Base-by-base conservation (phyloP, 1,140 invertebrate genomes). In the Copidosoma floridanum region DNA sequence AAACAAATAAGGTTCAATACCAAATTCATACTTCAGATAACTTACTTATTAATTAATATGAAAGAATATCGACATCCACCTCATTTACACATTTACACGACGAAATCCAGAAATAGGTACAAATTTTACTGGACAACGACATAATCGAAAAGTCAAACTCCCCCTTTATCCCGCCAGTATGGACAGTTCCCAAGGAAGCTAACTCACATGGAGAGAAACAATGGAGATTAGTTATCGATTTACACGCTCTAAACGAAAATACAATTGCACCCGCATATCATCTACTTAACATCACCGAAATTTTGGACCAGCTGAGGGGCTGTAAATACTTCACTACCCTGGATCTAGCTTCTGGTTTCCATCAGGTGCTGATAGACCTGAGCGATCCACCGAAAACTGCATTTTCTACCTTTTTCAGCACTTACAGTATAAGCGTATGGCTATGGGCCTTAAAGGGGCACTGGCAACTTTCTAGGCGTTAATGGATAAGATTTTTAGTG, bases 201-300 rank as follows among this genome's bases (percentile, higher is more conserved):
- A 37, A 59, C 52, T 32, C 50, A 44, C 18, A 41, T 24, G 50
- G 48, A 6, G 12, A 32, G 6, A 32, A 8, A 12, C n/a, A n/a
- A n/a, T 32, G 29, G n/a, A 32, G 47, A 2, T 26, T 58, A 18
- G 46, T 58, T 24, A 41, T 58, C 14, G 56, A 58, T 41, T 58
- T 64, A 53, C 29, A 63, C 14, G 37, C 60, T 41, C 20, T 68
- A 50, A 70, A 66, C 23, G 62, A 64, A 29, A 59, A 60, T 26
- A 66, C 60, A 4, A 41, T 68, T 1, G 57, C 40, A 12, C 65
- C 68, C 57, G n/a, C n/a, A 32, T 67, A 58, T 20, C 59, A 52
- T 1, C 23, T 66, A 27, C 61, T 64, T 1, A 64, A 66, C 18
- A 69, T 69, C 20, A 41, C 27, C 14, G 55, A 69, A 4, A 66